Conservation (phyloP, 2,888 invertebrate species). For the Uloborus plumipes region DNA sequence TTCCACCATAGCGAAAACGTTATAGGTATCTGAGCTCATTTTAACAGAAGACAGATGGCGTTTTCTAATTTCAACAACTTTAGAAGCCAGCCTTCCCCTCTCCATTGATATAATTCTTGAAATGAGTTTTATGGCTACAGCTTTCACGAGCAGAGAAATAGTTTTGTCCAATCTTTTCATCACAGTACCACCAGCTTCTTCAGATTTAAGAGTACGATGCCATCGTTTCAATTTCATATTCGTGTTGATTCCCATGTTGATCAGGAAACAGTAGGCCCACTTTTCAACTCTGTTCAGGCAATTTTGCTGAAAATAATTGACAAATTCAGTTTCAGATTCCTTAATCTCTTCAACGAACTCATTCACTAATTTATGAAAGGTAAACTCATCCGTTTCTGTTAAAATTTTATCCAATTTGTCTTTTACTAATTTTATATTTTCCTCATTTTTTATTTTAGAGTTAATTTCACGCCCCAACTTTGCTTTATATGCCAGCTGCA, state of each 20-base stretch:
- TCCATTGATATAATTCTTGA: not conserved
- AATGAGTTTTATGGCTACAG: not conserved
- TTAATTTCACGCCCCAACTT: not conserved
- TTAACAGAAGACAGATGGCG: too few relatives aligned
- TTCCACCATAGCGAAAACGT: too few relatives aligned
- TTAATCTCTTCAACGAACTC: not conserved
- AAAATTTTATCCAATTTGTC: not conserved
- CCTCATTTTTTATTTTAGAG: not conserved
- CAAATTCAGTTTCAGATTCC: not conserved
- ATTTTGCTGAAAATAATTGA: not conserved
- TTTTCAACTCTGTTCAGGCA: not conserved
- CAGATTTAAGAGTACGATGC: not conserved
- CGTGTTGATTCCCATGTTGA: not conserved
- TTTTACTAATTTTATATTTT: not conserved
- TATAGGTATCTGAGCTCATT: too few relatives aligned
- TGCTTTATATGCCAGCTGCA: too few relatives aligned
- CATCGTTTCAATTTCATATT: not conserved
- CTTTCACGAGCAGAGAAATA: not conserved
- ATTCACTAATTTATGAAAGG: not conserved
- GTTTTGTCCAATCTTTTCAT: constrained; percentile 1
- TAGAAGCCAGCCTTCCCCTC: not conserved
- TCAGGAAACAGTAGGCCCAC: not conserved
- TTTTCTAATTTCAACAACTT: too few relatives aligned
- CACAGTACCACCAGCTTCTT: not conserved
- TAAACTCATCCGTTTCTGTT: not conserved